Evolutionary conservation across 2,888 invertebrate species (phyloP).

Genomic region (Smittia sp.): DNA sequence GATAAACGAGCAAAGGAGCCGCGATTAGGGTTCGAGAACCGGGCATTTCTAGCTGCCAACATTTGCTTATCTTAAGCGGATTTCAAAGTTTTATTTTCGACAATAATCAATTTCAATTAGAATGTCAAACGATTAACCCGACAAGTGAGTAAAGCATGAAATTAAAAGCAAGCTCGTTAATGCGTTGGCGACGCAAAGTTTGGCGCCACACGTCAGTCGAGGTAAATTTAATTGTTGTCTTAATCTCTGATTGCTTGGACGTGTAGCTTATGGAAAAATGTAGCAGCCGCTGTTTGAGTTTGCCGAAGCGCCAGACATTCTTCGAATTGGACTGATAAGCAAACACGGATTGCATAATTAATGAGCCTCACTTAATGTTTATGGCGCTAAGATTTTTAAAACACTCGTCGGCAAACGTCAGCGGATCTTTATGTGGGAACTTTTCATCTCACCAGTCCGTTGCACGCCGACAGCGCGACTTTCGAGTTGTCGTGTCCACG

Average conservation of each 20-base stretch:
- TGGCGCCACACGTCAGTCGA: conserved; percentile 26
- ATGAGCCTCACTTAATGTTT: neutral
- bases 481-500: conserved; percentile 66
- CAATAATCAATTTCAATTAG: conserved; percentile 24
- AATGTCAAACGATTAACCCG: neutral
- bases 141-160: neutral
- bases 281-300: neutral
- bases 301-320: neutral
- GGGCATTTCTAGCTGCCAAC: neutral
- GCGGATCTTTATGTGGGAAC: neutral
- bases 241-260: neutral
- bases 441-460: conserved; percentile 70
- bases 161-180: conserved; percentile 9
- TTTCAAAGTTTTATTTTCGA: neutral
- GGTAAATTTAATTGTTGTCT: conserved; percentile 14
- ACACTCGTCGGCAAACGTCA: neutral
- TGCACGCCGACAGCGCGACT: conserved; percentile 77
- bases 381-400: conserved; percentile 14
- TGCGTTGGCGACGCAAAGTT: neutral
- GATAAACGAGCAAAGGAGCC: neutral
- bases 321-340: neutral
- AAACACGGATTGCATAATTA: conserved; percentile 9
- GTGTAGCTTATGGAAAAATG: neutral
- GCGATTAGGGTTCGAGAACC: neutral
- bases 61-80: conserved; percentile 9